A percentile compares a stretch with the other conserved stretches of the same genome.
These are phyloP conservation scores for Allygus modestus DNA, from an alignment of 2,888 invertebrate genomes.

Conservation along the genomic window DNA sequence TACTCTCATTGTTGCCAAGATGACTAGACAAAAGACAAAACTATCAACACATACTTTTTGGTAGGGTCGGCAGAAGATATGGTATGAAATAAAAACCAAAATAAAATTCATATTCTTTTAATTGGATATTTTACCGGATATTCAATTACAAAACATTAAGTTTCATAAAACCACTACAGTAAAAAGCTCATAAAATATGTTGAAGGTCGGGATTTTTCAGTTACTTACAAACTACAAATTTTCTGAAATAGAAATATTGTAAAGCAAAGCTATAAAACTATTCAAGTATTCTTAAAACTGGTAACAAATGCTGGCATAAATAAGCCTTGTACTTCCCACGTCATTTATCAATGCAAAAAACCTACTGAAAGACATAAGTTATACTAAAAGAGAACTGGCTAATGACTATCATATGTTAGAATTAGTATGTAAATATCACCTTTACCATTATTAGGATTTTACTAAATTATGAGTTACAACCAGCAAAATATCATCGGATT, in stretches of 20 bases:
- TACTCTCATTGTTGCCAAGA: too few species aligned
- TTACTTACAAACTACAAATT: constrained; percentile 13
- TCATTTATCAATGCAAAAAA: constrained; percentile 24
- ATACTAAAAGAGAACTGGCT: constrained; percentile 21
- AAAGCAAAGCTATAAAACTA: constrained; percentile 26
- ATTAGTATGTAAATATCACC: constrained; percentile 20
- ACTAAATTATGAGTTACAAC: constrained; percentile 9
- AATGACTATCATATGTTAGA: constrained; percentile 38
- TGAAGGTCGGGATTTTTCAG: not conserved
- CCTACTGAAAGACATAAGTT: constrained; percentile 46
- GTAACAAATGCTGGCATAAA: constrained; percentile 54
- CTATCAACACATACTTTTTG: too few species aligned
- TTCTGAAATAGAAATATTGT: constrained; percentile 27
- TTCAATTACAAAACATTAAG: constrained; percentile 28
- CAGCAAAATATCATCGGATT: constrained; percentile 3
- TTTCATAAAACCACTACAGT: constrained; percentile 30
- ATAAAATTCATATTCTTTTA: not conserved
- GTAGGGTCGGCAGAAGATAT: too few species aligned
- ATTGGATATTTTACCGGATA: constrained; percentile 25
- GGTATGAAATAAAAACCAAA: not conserved
- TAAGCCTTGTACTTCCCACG: constrained; percentile 49
- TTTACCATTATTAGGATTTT: constrained; percentile 13
- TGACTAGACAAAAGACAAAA: too few species aligned
- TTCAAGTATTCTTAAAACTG: constrained; percentile 22
- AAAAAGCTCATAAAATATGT: constrained; percentile 55